Evolutionary conservation across 2,888 invertebrate genomes (phyloP).

Genomic region (Latrodectus hesperus): DNA sequence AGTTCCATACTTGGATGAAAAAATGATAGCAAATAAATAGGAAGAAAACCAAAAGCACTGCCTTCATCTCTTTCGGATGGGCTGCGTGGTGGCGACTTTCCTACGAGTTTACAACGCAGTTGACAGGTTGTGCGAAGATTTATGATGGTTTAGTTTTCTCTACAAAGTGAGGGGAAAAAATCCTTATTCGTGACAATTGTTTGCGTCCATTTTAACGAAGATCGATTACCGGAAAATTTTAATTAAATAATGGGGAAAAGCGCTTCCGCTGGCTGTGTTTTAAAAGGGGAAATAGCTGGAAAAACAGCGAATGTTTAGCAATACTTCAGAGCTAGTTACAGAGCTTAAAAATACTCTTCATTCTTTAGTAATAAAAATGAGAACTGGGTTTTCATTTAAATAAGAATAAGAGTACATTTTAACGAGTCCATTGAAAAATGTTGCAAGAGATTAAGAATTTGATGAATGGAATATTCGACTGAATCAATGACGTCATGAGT

Average conservation of each 20-base stretch:
- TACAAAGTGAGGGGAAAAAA: background rate
- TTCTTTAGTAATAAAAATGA: too few relatives aligned
- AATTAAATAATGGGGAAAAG: background rate
- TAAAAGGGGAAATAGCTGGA: background rate
- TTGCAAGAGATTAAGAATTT: too few relatives aligned
- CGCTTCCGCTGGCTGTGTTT: background rate
- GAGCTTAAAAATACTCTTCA: too few relatives aligned
- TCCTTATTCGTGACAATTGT: background rate
- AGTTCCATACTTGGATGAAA: background rate
- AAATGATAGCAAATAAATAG: too few relatives aligned
- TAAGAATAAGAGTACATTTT: too few relatives aligned
- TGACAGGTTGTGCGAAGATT: background rate
- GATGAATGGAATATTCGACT: too few relatives aligned
- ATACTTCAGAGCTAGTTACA: too few relatives aligned
- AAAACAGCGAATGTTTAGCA: background rate
- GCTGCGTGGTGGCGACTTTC: background rate
- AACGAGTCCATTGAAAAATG: too few relatives aligned
- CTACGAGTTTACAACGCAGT: background rate
- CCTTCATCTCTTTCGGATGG: background rate
- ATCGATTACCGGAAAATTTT: conserved; percentile 4
- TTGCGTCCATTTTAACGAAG: background rate
- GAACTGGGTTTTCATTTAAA: too few relatives aligned
- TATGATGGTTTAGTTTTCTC: background rate
- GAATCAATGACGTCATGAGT: too few relatives aligned
- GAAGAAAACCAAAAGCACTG: background rate